Evolutionary conservation across 2,113 vertebrate species (phyloP), one percentile per base, ranked within the genome.

Genomic region (Nothocercus nigrocapillus): DNA sequence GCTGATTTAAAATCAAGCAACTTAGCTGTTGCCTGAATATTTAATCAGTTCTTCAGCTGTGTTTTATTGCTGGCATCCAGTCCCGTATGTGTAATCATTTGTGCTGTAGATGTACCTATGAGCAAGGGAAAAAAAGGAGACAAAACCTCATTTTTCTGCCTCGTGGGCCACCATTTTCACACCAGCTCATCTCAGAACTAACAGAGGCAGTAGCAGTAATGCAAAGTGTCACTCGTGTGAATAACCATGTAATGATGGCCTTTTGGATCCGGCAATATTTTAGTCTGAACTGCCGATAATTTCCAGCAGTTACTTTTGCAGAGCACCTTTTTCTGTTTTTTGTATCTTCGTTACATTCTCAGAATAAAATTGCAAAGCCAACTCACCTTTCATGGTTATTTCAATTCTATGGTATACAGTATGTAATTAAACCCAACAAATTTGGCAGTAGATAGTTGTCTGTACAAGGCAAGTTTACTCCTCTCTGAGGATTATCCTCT

Each of bases 241-340:
- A 66, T 64, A 86, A 93, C 83, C 53, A 73, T 66, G 54, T 61
- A 83, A 77, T 81, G 82, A 92, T 73, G 61, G 22, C 88, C 38
- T 59, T 94, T 88, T 82, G 73, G 56, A 94, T 92, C 49, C 88
- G 84, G 80, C 69, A 90, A 73, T 66, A 62, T 86, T 88, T 75
- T 90, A 84, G 56, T 90, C 83, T 51, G 90, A 90, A 84, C 77
- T 75, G 86, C 8, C 12, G 40, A 32, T 89, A 62, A 84, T 91
- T 94, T 93, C 56, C 88, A 89, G 85, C 92, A 88, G 76, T 91
- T 94, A 79, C 32, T 95, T 82, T 85, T 85, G 56, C 78, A 51
- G 54, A 89, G n/a, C 75, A n/a, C 1, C 0, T 88, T 94, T 82
- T 63, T 83, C 85, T 61, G 51, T 28, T 80, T 94, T 68, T 53